Evolutionary conservation across 2,113 vertebrate species (phyloP), one percentile per base, ranked within the genome.

Genomic region (Thunnus thynnus): DNA sequence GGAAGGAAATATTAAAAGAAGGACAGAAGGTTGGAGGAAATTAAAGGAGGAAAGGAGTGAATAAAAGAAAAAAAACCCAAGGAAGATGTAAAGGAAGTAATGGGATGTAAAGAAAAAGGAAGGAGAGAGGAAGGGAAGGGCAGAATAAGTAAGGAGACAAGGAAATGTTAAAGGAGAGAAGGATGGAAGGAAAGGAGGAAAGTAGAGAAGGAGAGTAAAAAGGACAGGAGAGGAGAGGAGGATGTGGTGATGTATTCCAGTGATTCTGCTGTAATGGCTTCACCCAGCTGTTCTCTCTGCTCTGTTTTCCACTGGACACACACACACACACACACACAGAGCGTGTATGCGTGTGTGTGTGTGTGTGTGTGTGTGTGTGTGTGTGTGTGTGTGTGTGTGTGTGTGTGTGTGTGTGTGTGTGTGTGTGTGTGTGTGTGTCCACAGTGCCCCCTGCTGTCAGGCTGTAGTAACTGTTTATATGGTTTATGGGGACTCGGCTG

Each of bases 251-350:
- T 56, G 47, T 69, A 72, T 86, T 72, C 62, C 50, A 81, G 61
- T 81, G 76, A 84, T 63, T 86, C 57, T 86, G 72, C 78, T 79
- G 79, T 88, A 82, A 89, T 88, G 72, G 78, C 75, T 88, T 72
- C 14, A n/a, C 52, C 87, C 89, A 87, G 85, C 89, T 98, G 97
- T 93, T 97, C 96, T 87, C 96, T 88, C 96, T 96, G 81, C 61
- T 70, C n/a, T 1, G 25, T 25, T 72, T 58, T 55, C 60, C 57
- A 36, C 73, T 60, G 79, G 73, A 83, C 78, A 54, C 13, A 78
- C 54, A 79, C 69, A 68, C 46, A 74, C 66, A 78, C 13, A 61
- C 25, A 69, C 27, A 72, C 30, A 32, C 18, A 20, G 20, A 20
- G 20, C 20, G 20, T 20, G 20, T 20, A 20, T 20, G 20, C 20